Base-by-base conservation (phyloP, 2,113 vertebrate genomes). In the Gila orcuttii region DNA sequence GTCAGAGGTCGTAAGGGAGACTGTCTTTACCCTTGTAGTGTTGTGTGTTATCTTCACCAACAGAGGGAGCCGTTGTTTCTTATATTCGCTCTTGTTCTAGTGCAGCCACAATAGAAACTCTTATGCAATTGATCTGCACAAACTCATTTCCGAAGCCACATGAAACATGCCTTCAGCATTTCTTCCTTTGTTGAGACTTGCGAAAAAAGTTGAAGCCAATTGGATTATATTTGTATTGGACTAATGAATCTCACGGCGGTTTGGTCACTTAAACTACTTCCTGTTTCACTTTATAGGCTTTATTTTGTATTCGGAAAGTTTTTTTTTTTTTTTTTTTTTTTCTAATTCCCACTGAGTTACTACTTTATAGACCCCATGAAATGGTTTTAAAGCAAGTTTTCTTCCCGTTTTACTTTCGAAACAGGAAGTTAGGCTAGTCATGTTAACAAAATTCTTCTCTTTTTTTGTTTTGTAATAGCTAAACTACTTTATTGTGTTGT, bases 21-120 rank as follows among this genome's bases (percentile, higher is more conserved):
- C 33, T 39, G 33, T 9, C 36, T 71, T 71, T 42, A 12, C 9
- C 21, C 36, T 1, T 42, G 68, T 23, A 23, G 31, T 80, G 64
- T 52, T 39, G 60, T 50, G 52, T 47, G 15, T 47, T 1, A 0
- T 66, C 45, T 33, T 82, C 15, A 64, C 57, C 85, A 86, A 25
- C 79, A 82, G 85, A 45, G 85, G 52, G 68, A n/a, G 69, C 52
- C 31, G 33, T 31, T 33, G 19, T 59, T 73, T 52, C 19, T 64
- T 31, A 2, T 31, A 4, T 57, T 5, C 4, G 47, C 28, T 78
- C 6, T 10, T 59, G 28, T 78, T 36, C 10, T n/a, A 33, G 13
- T 6, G 1, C 7, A 28, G 45, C 45, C 52, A 39, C 33, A 4
- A 4, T 23, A 13, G 19, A 78, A 19, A 59, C 31, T 23, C 28